Base-by-base conservation (phyloP, 2,113 vertebrate species). In the Bubo scandiacus region DNA sequence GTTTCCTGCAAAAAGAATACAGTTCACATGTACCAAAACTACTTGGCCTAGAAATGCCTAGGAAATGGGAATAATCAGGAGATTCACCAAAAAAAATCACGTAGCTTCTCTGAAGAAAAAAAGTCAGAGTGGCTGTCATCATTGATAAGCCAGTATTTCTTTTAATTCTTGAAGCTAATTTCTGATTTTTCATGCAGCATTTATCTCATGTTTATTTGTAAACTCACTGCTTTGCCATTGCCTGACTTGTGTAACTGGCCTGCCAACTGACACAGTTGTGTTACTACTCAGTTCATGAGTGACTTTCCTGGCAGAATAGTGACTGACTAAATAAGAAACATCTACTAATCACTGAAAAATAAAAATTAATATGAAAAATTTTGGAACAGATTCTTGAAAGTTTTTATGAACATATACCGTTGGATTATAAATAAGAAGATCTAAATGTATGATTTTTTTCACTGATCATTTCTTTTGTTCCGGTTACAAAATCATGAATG, bases 361-460 rank as follows among this genome's bases (percentile, higher is more conserved):
- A 36, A 85, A 86, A 75, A 51, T 6, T 27, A 5, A 16, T 17
- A 70, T 27, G 19, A 83, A 96, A 83, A 83, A 12, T 66, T 62
- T 45, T 83, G 26, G 22, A 73, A 74, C 21, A 45, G 12, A 58
- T 34, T 65, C 45, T 54, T 52, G 5, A 43, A 72, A 68, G 4
- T 23, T 78, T 74, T 40, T 52, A 30, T 51, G 5, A 67, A 45
- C 5, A 14, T 30, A 8, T n/a, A 26, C 30, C 25, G 66, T 47
- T 55, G 7, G 6, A n/a, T 49, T 71, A 54, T 55, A 73, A 78
- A 58, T 36, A 84, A 72, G 6, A 77, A 40, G 21, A 72, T 57
- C 2, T 62, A 40, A 66, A 30, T 12, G 0, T 30, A 45, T 34
- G 7, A 2, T 0, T 4, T 6, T 66, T 15, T 83, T 77, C n/a